Conservation (phyloP, 1,140 invertebrate species). For the Hydropsyche tenuis region DNA sequence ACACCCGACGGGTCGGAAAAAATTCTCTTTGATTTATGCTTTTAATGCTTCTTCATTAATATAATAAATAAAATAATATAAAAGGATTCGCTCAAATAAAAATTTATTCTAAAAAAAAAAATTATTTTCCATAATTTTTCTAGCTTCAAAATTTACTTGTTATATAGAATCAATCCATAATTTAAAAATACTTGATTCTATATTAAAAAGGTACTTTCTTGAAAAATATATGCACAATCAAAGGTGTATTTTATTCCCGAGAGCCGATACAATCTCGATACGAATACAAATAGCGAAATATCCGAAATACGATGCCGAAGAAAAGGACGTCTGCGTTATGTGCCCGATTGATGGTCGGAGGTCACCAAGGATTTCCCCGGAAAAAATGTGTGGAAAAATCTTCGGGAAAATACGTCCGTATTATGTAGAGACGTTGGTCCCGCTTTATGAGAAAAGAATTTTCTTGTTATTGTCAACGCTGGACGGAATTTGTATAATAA, state of each 20-base stretch:
- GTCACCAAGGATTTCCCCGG: background rate
- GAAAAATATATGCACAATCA: too few species aligned
- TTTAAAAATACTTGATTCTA: too few species aligned
- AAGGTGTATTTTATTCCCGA: too few species aligned
- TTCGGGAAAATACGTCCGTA: background rate
- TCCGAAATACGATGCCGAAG: background rate
- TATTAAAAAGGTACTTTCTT: too few species aligned
- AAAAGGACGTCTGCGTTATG: conserved; percentile 14
- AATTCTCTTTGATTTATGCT: conserved; percentile 4
- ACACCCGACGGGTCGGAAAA: background rate
- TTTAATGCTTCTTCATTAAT: conserved; percentile 14
- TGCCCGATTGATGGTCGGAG: background rate
- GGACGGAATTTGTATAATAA: background rate
- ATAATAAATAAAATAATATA: too few species aligned
- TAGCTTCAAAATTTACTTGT: too few species aligned
- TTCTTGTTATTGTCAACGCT: background rate
- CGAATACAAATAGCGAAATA: too few species aligned
- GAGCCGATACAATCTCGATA: too few species aligned
- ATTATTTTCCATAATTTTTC: too few species aligned
- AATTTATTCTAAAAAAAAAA: too few species aligned
- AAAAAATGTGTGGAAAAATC: background rate
- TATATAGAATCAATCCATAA: too few species aligned
- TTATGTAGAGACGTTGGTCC: background rate
- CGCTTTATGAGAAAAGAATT: background rate
- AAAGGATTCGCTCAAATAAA: too few species aligned